These are phyloP conservation scores for Chloroceryle inda DNA, from an alignment of 2,797 vertebrate genomes.

Conservation along the genomic window DNA sequence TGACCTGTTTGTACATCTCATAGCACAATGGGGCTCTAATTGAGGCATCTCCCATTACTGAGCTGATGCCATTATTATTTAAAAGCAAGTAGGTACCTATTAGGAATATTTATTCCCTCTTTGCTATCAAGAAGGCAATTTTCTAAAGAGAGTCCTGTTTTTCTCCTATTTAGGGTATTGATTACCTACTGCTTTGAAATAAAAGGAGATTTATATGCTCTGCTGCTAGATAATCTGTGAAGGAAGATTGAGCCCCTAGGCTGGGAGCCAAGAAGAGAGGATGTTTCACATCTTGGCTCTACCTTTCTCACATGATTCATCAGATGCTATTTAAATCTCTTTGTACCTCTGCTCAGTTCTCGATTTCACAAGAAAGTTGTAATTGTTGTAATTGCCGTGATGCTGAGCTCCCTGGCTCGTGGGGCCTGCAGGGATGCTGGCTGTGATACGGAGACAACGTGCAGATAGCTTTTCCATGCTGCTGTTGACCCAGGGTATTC, in stretches of 20 bases:
- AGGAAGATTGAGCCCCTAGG: constrained; percentile 36
- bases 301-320: constrained; percentile 58
- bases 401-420: not conserved
- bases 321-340: constrained; percentile 44
- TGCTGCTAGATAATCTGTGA: constrained; percentile 38
- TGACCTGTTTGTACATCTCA: constrained; percentile 58
- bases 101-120: constrained; percentile 53
- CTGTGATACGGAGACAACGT: not conserved
- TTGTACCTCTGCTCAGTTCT: constrained; percentile 52
- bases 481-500: not conserved
- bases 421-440: not conserved
- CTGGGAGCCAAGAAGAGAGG: constrained; percentile 45
- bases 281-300: constrained; percentile 36
- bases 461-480: not conserved
- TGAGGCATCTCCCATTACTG: constrained; percentile 50
- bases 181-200: constrained; percentile 69
- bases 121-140: constrained; percentile 59
- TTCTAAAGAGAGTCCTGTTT: constrained; percentile 23
- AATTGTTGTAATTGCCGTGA: not conserved
- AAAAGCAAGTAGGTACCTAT: constrained; percentile 47
- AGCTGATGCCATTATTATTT: constrained; percentile 57
- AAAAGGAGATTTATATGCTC: constrained; percentile 52
- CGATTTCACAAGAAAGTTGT: constrained; percentile 46
- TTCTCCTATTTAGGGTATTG: constrained; percentile 61
- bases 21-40: constrained; percentile 55